These are phyloP conservation scores for Odontesthes bonariensis DNA, from an alignment of 2,113 vertebrate species.

Conservation along the genomic window DNA sequence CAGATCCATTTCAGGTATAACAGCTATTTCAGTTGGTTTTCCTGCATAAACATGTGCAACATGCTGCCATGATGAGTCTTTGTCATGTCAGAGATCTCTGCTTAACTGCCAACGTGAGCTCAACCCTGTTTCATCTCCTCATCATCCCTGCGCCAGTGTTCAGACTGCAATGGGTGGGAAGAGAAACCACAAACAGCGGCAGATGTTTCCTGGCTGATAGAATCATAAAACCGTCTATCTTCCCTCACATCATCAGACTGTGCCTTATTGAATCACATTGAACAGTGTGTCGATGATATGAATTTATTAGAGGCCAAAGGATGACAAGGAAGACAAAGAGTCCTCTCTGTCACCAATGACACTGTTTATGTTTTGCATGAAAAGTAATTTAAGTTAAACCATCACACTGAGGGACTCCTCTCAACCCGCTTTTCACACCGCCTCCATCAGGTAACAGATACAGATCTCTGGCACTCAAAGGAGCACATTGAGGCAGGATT, in stretches of 20 bases:
- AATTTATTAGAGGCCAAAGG: not conserved
- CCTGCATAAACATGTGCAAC: not conserved
- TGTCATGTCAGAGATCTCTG: not conserved
- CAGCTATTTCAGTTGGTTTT: too few relatives aligned
- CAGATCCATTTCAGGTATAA: not conserved
- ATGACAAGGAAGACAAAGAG: not conserved
- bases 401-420: not conserved
- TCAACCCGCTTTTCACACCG: not conserved
- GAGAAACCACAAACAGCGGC: conserved; percentile 10
- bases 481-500: not conserved
- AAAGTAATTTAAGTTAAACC: conserved; percentile 3
- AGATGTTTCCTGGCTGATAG: conserved; percentile 29
- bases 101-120: not conserved
- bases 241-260: not conserved
- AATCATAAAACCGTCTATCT: conserved; percentile 19
- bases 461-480: not conserved
- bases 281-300: conserved; percentile 2
- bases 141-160: not conserved
- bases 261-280: conserved; percentile 11
- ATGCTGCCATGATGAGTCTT: not conserved
- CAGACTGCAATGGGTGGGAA: conserved; percentile 30
- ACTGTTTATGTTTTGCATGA: not conserved
- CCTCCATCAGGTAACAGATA: not conserved
- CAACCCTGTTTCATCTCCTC: conserved; percentile 11
- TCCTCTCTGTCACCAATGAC: not conserved